phyloP scores from a whole-genome alignment of 2,888 invertebrate genomes.

The Osmoderma eremita region DNA sequence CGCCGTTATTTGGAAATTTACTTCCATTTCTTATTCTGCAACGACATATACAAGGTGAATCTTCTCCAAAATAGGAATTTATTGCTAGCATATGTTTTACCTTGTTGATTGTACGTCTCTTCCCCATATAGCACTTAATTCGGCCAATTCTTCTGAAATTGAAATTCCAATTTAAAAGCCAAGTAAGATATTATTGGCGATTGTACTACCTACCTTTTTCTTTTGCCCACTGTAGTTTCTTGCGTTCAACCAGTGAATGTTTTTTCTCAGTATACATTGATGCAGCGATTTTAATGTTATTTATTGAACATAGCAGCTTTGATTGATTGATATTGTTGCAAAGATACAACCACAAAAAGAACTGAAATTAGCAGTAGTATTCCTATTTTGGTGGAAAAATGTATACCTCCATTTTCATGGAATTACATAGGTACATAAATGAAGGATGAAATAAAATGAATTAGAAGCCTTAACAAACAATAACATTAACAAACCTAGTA shows the following conservation, averaged over 20 bases:
- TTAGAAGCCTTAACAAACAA: too few relatives aligned
- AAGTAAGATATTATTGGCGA: not conserved
- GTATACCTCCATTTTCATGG: slow-evolving; percentile 14
- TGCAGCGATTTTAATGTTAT: slow-evolving; percentile 7
- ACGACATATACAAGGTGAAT: slow-evolving; percentile 19
- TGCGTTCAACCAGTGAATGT: slow-evolving; percentile 81
- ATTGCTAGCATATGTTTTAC: slow-evolving; percentile 15
- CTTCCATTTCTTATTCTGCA: slow-evolving; percentile 54
- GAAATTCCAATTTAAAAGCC: not conserved
- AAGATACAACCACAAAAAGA: slow-evolving; percentile 48
- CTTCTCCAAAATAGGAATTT: not conserved
- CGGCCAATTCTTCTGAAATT: slow-evolving; percentile 82
- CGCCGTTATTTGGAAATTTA: slow-evolving; percentile 51
- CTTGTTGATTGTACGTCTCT: slow-evolving; percentile 45
- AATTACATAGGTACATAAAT: slow-evolving; percentile 3
- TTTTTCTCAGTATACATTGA: slow-evolving; percentile 48
- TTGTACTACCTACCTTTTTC: slow-evolving; percentile 80
- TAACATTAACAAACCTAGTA: too few relatives aligned
- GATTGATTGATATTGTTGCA: slow-evolving; percentile 44
- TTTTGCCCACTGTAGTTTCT: slow-evolving; percentile 91
- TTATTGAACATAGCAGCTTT: slow-evolving; percentile 40
- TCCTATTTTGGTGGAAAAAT: slow-evolving; percentile 12
- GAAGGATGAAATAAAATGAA: too few relatives aligned
- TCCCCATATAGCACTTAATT: slow-evolving; percentile 82
- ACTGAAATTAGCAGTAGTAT: slow-evolving; percentile 46